Evolutionary conservation across 1,140 invertebrate genomes (phyloP).

Genomic region (Limonius californicus): DNA sequence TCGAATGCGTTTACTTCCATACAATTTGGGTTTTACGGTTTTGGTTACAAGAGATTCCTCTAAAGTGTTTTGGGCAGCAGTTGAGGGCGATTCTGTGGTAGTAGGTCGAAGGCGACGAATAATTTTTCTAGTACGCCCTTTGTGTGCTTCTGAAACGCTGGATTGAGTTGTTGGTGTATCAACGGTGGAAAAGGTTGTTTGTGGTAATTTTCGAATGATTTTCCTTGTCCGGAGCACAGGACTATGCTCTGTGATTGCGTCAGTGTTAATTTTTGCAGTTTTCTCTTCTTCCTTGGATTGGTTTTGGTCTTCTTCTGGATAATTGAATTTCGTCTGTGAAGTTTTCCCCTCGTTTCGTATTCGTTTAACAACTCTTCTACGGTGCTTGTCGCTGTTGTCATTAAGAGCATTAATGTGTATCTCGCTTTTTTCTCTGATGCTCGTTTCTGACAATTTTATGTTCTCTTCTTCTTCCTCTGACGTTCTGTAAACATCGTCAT

Average conservation of each 20-base stretch:
- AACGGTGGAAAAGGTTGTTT: not conserved
- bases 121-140: constrained; percentile 49
- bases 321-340: not conserved
- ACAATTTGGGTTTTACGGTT: not conserved
- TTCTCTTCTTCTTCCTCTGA: constrained; percentile 50
- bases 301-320: not conserved
- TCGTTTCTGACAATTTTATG: constrained; percentile 54
- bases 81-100: constrained; percentile 17
- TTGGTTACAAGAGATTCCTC: not conserved
- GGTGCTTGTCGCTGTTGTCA: not conserved
- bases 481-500: constrained; percentile 28
- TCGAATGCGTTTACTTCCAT: no score
- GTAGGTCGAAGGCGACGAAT: constrained; percentile 51
- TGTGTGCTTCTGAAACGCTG: constrained; percentile 26
- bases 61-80: not conserved
- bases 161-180: not conserved
- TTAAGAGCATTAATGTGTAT: constrained; percentile 4
- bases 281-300: not conserved
- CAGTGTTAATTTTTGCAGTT: not conserved
- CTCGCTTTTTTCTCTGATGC: constrained; percentile 52
- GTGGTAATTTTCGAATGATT: not conserved
- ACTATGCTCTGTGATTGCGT: not conserved
- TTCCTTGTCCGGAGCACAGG: not conserved
- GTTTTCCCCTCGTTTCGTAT: not conserved
- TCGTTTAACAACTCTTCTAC: not conserved